These are phyloP conservation scores for Lucilia sericata DNA, from an alignment of 1,140 invertebrate species.

Conservation along the genomic window DNA sequence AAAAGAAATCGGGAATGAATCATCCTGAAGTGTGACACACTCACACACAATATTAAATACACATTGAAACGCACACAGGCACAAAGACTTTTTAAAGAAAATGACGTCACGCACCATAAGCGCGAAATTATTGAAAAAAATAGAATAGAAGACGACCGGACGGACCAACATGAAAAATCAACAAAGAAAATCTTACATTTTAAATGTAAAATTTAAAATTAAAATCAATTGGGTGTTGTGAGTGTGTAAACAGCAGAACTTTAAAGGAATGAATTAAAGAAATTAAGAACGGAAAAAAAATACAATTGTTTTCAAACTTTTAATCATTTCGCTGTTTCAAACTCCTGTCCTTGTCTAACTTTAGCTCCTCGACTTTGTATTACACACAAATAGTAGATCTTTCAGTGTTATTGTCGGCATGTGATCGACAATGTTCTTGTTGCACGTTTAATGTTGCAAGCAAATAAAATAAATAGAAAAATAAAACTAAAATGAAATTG, in stretches of 20 bases:
- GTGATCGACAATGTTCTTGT: constrained; percentile 37
- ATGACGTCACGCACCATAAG: constrained; percentile 25
- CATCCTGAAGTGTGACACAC: neutral
- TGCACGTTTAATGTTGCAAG: constrained; percentile 29
- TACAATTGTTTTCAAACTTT: neutral
- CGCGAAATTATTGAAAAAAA: constrained; percentile 8
- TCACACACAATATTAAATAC: neutral
- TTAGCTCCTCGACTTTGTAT: neutral
- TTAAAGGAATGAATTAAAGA: neutral
- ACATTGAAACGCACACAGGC: neutral
- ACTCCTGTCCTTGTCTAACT: neutral
- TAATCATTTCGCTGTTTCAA: neutral
- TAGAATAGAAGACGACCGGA: neutral
- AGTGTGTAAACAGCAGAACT: neutral
- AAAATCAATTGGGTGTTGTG: neutral
- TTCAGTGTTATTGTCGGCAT: constrained; percentile 30
- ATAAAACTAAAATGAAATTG: constrained; percentile 16
- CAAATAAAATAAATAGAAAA: neutral
- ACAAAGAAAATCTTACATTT: constrained; percentile 13
- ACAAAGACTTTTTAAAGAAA: neutral
- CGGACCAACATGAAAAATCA: neutral
- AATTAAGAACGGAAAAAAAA: too few relatives aligned
- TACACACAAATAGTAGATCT: constrained; percentile 1
- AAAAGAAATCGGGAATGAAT: constrained; percentile 10
- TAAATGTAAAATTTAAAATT: constrained; percentile 1